Conservation (phyloP, 2,113 vertebrate species). For the Enhydra lutris region DNA sequence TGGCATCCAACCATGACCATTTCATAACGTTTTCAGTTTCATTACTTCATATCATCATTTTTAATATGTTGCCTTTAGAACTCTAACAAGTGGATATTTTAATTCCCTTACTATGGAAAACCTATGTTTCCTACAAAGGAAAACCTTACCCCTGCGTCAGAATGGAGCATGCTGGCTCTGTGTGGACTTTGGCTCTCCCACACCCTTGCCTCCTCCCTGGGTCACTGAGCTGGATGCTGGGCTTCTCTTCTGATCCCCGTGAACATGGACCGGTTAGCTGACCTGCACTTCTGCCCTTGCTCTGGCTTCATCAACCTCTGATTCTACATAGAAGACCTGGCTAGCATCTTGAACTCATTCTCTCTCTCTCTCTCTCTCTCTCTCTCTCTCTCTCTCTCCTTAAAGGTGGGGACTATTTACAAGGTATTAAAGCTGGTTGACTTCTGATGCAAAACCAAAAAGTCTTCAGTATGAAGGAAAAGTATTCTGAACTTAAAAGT, state of each 20-base stretch:
- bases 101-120: background rate
- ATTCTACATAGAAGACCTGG: rapidly evolving
- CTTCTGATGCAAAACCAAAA: background rate
- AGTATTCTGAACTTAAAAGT: background rate
- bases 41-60: conserved; percentile 22
- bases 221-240: background rate
- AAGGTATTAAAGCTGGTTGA: background rate
- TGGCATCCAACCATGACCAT: background rate
- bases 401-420: background rate
- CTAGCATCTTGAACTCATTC: no score
- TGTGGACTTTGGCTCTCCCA: rapidly evolving
- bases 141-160: rapidly evolving
- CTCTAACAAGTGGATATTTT: background rate
- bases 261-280: rapidly evolving
- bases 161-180: background rate
- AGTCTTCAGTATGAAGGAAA: background rate
- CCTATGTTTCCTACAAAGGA: background rate
- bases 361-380: no score
- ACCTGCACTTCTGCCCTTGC: background rate
- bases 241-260: no score
- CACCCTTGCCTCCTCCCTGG: rapidly evolving
- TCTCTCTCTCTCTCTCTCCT: no score
- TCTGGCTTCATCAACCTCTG: no score
- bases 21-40: conserved; percentile 18
- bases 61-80: background rate